Evolutionary conservation across 2,797 vertebrate species (phyloP), one percentile per base, ranked within the genome.

Genomic region (Diceros bicornis): DNA sequence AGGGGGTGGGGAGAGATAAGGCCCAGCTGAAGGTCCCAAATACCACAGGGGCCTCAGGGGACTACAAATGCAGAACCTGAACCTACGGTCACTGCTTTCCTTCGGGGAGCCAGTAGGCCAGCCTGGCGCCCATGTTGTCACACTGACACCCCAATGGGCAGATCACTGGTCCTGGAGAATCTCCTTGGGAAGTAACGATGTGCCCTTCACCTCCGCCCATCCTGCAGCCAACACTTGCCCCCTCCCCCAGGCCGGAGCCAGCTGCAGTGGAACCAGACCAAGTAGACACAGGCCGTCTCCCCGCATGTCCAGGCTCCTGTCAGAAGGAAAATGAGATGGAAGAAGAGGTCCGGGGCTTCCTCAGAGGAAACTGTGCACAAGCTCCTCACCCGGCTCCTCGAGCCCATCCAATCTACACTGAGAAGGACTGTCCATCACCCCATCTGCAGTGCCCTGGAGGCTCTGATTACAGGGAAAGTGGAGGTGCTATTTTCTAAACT

Each of bases 121-220:
- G 52, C 32, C 75, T 21, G 18, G 50, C 3, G 3, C 32, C 50
- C 12, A 0, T 0, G 6, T 0, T 1, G 3, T 14, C 32, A 55
- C 50, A 21, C 50, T 1, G 3, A 13, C 10, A 10, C 13, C 52
- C 20, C 20, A 0, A 8, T 23, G 75, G 52, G 13, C 0, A 10
- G 18, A 7, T 21, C 11, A 6, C 50, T 6, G 6, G 50, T 14
- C 50, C 50, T 52, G 32, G 50, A 21, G 32, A 55, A 2, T 32
- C 50, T 32, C 32, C 37, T n/a, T 13, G 34, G 47, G 74, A 50
- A 12, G 74, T 13, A 20, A 52, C 10, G 9, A 29, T 14, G 29
- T 11, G 5, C 32, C 41, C 50, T n/a, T 6, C 2, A 25, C 47
- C 32, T 14, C 50, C 7, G 1, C 12, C 50, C 71, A 6, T 37